Conservation (phyloP, 64 coral and sea anemone species). For the Trachythela sp. region DNA sequence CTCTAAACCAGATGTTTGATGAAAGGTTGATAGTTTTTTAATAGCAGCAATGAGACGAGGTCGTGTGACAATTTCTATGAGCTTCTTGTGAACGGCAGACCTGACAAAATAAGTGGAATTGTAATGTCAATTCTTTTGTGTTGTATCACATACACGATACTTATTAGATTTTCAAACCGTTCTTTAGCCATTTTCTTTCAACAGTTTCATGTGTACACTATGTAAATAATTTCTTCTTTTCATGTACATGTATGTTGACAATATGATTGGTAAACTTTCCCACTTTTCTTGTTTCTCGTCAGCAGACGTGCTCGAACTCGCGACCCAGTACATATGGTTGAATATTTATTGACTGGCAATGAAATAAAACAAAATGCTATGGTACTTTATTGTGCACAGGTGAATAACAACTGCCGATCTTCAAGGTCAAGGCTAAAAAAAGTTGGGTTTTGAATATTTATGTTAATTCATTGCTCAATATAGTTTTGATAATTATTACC, state of each 20-base stretch:
- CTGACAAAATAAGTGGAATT: not conserved
- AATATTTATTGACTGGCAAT: not conserved
- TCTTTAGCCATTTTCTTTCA: not conserved
- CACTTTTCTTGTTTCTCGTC: not conserved
- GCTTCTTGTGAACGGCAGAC: not conserved
- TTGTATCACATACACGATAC: not conserved
- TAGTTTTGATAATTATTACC: not conserved
- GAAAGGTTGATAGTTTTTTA: not conserved
- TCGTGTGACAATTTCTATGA: not conserved
- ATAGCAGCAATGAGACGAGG: not conserved
- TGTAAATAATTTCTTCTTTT: not conserved
- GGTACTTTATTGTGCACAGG: not conserved
- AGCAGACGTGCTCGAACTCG: not conserved
- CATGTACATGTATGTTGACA: not conserved
- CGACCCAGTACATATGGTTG: not conserved
- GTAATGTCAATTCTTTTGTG: not conserved
- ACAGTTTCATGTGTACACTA: not conserved
- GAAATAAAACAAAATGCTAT: not conserved
- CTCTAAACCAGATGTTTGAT: not conserved
- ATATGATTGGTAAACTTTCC: not conserved
- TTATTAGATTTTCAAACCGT: not conserved
- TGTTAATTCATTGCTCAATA: too few relatives aligned
- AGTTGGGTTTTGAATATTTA: too few relatives aligned
- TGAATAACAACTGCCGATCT: not conserved
- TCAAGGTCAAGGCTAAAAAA: too few relatives aligned